Evolutionary conservation across 1,140 invertebrate genomes (phyloP), one percentile per base, ranked within the genome.

Genomic region (Pseudomyrmex concolor): DNA sequence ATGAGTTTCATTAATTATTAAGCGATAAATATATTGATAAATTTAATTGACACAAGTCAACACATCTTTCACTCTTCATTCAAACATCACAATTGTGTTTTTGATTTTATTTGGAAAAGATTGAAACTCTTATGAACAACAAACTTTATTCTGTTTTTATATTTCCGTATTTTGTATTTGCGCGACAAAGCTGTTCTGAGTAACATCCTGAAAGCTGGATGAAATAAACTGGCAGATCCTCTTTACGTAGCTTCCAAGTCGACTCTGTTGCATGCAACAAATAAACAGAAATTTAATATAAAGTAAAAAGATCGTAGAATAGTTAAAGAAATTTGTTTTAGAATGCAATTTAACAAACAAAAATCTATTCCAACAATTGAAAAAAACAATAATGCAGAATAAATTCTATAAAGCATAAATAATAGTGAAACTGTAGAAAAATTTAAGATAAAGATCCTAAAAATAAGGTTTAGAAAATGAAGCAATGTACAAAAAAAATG

Each of bases 221-320:
- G 59, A 48, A 74, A 74, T 71, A 81, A 78, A 66, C 74, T 86
- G 51, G 77, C 55, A 67, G 84, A 62, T 84, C 73, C 84, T 87
- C 83, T 74, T 86, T 87, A 91, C 82, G 88, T 80, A 72, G 84
- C 68, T 64, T 76, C 67, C 85, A 74, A 83, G 70, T 92, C 91
- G 80, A 86, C 74, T 91, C 92, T 92, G 91, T 89, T 86, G 89
- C 89, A 92, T 89, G 92, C 91, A 92, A 92, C 87, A 92, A 89
- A 92, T 85, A 51, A 90, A 91, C 68, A 86, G 5, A 4, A 48
- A 50, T 70, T 70, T 80, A 70, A 86, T 83, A 78, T 15, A 34
- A 34, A 50, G 64, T 9, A 34, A 80, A 78, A 54, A 34, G 34
- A 57, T 70, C 17, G n/a, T 50, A 2, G 9, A 77, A 13, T 19